Base-by-base conservation (phyloP, 2,113 vertebrate species). In the Trogon melanurus region DNA sequence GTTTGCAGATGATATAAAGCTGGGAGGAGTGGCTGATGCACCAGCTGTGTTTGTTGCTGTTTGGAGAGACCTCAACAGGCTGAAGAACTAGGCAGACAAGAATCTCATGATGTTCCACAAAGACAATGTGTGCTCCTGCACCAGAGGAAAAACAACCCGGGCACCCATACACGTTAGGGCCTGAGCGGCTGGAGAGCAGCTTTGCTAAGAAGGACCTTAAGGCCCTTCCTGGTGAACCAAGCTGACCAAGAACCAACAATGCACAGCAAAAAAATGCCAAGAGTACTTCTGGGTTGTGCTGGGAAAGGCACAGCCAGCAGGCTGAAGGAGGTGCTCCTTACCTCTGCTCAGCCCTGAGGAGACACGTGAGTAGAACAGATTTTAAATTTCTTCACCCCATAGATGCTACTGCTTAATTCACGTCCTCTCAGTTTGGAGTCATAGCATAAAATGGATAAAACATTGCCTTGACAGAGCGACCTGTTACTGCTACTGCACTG, bases 11-110 rank as follows among this genome's bases (percentile, higher is more conserved):
- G 21, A 34, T 25, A 56, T 10, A 32, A 41, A 80, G 18, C 34
- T 50, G 26, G 8, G 44, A 81, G 18, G 44, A 50, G 17, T 16
- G 29, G 14, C n/a, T 48, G 25, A n/a, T 25, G 16, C 9, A 64
- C 41, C 45, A n/a, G 13, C 23, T 6, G 10, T 32, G 4, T 8
- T 7, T 25, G 10, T 25, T 1, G 1, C 54, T 72, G 27, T 18
- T 50, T 13, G 84, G 45, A 51, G 17, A 10, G 16, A 81, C 21
- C 10, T 72, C 18, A 44, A 65, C 14, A 50, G 36, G 38, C 23
- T 41, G 25, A 73, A 61, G 53, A 61, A 91, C 7, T 1, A 2
- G 16, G 21, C 23, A 71, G 47, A 48, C 13, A 45, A 30, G 53
- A 67, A 60, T n/a, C 18, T 56, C 9, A 56, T 3, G 6, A 64